phyloP scores from a whole-genome alignment of 2,888 invertebrate species.

The Hofmannophila pseudospretella region DNA sequence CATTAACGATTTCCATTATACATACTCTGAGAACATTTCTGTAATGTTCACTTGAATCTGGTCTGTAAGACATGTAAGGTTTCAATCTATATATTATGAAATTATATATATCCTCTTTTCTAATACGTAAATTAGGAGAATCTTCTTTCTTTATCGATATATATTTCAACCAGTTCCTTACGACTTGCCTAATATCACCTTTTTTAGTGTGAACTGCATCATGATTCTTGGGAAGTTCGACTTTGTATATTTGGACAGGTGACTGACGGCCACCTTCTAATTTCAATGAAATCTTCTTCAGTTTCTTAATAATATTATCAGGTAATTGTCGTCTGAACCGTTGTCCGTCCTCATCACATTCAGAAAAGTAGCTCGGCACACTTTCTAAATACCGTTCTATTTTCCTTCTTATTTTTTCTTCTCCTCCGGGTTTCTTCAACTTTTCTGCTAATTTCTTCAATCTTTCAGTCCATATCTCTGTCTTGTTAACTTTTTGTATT shows the following conservation, averaged over 20 bases:
- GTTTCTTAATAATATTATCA: slow-evolving; percentile 17
- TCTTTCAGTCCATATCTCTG: slow-evolving; percentile 20
- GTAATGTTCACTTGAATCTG: slow-evolving; percentile 9
- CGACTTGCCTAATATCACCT: slow-evolving; percentile 3
- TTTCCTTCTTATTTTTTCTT: slow-evolving; percentile 24
- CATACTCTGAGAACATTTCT: slow-evolving; percentile 9
- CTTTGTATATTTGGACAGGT: not conserved
- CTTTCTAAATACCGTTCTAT: slow-evolving; percentile 23
- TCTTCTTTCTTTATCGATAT: slow-evolving; percentile 14
- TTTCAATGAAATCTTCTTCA: slow-evolving; percentile 12
- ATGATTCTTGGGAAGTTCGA: slow-evolving; percentile 9
- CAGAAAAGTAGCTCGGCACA: slow-evolving; percentile 16
- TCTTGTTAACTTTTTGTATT: slow-evolving; percentile 12
- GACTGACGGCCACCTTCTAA: not conserved
- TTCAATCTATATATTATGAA: slow-evolving; percentile 12
- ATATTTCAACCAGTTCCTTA: slow-evolving; percentile 15
- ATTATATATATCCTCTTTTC: slow-evolving; percentile 13
- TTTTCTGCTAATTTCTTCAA: slow-evolving; percentile 22
- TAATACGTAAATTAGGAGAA: slow-evolving; percentile 9
- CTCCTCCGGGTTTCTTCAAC: slow-evolving; percentile 22
- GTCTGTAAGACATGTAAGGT: slow-evolving; percentile 12
- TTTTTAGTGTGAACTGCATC: not conserved
- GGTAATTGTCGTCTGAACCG: slow-evolving; percentile 22
- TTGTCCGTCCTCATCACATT: slow-evolving; percentile 15
- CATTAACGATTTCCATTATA: slow-evolving; percentile 12